These are phyloP conservation scores for Callosobruchus maculatus DNA, from an alignment of 2,888 invertebrate species.

Conservation along the genomic window DNA sequence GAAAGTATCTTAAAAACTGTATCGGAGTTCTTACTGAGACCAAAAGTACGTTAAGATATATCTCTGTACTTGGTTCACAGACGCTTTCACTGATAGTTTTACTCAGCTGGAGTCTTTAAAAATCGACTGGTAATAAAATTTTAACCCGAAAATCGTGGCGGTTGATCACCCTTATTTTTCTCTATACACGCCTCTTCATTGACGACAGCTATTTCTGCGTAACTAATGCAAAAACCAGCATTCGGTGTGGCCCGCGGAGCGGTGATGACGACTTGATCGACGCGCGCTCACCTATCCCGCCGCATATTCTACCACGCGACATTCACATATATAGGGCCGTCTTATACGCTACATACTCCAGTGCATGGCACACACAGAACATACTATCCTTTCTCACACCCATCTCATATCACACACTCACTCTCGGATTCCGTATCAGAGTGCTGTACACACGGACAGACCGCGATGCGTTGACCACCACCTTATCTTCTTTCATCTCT, in stretches of 20 bases:
- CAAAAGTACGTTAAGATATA: too few relatives aligned
- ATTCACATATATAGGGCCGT: constrained; percentile 37
- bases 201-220: too few relatives aligned
- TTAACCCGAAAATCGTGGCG: too few relatives aligned
- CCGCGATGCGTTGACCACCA: constrained; percentile 7
- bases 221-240: not conserved
- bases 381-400: constrained; percentile 21
- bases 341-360: constrained; percentile 34
- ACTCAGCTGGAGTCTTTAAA: too few relatives aligned
- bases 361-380: constrained; percentile 35
- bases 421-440: not conserved
- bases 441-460: constrained; percentile 1
- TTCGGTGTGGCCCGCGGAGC: constrained; percentile 19
- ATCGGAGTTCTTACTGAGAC: too few relatives aligned
- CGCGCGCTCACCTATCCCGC: constrained; percentile 34
- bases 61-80: too few relatives aligned
- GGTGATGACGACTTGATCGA: constrained; percentile 29
- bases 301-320: not conserved
- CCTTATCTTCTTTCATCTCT: not conserved
- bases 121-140: too few relatives aligned
- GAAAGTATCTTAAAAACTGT: too few relatives aligned
- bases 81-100: too few relatives aligned
- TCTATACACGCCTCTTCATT: too few relatives aligned
- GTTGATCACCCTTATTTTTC: too few relatives aligned
- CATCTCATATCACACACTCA: constrained; percentile 10